Conservation (phyloP, 2,888 invertebrate genomes). For the Nomada ruficornis region DNA sequence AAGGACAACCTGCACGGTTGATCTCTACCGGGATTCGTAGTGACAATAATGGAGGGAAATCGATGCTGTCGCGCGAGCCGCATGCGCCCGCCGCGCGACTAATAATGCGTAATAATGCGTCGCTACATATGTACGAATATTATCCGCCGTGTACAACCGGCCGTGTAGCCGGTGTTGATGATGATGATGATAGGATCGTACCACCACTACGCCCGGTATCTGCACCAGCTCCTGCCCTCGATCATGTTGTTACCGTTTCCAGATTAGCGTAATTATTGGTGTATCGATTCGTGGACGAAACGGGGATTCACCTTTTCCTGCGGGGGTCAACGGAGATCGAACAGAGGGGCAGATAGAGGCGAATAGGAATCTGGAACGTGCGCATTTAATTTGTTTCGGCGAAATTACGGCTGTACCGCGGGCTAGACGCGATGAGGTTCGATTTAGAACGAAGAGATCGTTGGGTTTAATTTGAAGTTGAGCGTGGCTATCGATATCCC, state of each 20-base stretch:
- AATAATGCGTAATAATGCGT: slow-evolving; percentile 75
- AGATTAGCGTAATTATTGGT: slow-evolving; percentile 71
- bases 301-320: slow-evolving; percentile 33
- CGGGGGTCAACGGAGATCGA: background rate
- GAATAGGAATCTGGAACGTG: background rate
- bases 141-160: slow-evolving; percentile 65
- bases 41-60: slow-evolving; percentile 73
- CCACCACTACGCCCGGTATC: slow-evolving; percentile 38
- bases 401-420: background rate
- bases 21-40: slow-evolving; percentile 68
- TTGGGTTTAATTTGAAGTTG: slow-evolving; percentile 21
- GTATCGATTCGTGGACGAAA: slow-evolving; percentile 58
- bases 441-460: slow-evolving; percentile 14
- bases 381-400: slow-evolving; percentile 25
- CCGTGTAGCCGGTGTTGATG: slow-evolving; percentile 53
- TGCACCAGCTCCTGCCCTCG: slow-evolving; percentile 23
- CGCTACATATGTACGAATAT: slow-evolving; percentile 70
- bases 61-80: slow-evolving; percentile 66
- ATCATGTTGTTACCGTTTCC: slow-evolving; percentile 54
- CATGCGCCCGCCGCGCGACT: slow-evolving; percentile 56
- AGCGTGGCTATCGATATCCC: slow-evolving; percentile 1
- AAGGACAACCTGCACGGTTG: slow-evolving; percentile 39
- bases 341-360: background rate
- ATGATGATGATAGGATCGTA: slow-evolving; percentile 57
- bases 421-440: background rate